Conservation (phyloP, 2,888 invertebrate genomes). For the Erpobdella octoculata region DNA sequence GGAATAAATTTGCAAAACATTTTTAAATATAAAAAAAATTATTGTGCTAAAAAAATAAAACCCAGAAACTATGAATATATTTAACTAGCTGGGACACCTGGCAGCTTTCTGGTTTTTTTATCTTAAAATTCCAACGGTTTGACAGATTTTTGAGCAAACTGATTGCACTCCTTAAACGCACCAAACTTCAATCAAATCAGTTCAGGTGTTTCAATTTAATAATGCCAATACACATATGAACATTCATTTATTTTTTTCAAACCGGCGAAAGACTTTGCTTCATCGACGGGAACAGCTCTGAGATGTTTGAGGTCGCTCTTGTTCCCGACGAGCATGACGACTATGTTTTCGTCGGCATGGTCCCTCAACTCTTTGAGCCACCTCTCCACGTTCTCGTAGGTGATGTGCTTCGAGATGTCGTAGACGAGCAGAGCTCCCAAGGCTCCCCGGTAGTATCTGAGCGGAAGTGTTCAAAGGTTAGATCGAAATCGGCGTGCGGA, state of each 20-base stretch:
- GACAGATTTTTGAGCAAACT: neutral
- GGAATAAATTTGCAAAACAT: no score
- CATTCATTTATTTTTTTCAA: no score
- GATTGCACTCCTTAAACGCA: neutral
- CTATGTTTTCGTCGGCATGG: constrained; percentile 98
- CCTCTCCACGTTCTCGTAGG: constrained; percentile 93
- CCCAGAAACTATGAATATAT: no score
- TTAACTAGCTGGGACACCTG: no score
- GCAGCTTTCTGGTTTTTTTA: no score
- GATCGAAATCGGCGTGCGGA: neutral
- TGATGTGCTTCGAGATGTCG: constrained; percentile 97
- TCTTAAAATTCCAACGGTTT: neutral
- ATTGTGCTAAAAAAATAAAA: no score
- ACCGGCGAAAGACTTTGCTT: constrained; percentile 28
- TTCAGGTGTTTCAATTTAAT: no score
- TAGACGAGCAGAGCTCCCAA: constrained; percentile 97
- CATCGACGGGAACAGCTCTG: constrained; percentile 51
- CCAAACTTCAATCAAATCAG: neutral
- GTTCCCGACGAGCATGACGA: constrained; percentile 58
- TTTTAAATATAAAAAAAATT: no score
- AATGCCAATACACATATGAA: no score
- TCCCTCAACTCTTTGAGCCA: constrained; percentile 94
- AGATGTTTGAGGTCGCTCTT: constrained; percentile 30
- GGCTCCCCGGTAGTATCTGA: constrained; percentile 87
- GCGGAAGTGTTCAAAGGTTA: neutral